phyloP scores from a whole-genome alignment of 2,113 vertebrate species.

The Salvator merianae region DNA sequence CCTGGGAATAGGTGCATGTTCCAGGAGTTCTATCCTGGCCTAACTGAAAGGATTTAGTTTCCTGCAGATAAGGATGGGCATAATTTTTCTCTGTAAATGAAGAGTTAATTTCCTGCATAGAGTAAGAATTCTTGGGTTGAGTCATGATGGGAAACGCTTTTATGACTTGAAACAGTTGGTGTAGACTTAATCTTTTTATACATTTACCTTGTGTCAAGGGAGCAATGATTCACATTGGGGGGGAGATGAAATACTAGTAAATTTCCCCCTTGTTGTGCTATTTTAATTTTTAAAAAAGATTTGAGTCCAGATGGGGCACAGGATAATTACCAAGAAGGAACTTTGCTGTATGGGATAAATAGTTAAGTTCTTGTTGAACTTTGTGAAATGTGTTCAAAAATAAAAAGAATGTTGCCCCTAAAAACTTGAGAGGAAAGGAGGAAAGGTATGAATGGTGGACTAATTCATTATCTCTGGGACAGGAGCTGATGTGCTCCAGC shows the following conservation, averaged over 20 bases:
- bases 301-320: conserved; percentile 59
- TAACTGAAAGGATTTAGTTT: conserved; percentile 18
- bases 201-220: conserved; percentile 87
- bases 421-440: conserved; percentile 25
- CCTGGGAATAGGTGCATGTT: conserved; percentile 19
- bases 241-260: conserved; percentile 20
- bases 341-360: conserved; percentile 40
- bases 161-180: conserved; percentile 46
- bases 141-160: conserved; percentile 32
- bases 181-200: conserved; percentile 53
- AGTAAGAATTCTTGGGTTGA: conserved; percentile 3
- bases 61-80: background rate
- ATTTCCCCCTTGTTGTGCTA: conserved; percentile 47
- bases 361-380: conserved; percentile 42
- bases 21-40: conserved; percentile 46
- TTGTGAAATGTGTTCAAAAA: background rate
- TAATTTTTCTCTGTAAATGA: background rate
- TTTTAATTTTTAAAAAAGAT: conserved; percentile 71
- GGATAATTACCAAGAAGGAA: conserved; percentile 44
- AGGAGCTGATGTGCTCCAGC: conserved; percentile 18
- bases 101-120: conserved; percentile 2
- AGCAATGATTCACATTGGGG: conserved; percentile 64
- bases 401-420: conserved; percentile 26
- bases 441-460: conserved; percentile 13
- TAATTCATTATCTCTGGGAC: conserved; percentile 33